Evolutionary conservation across 2,888 invertebrate genomes (phyloP).

Genomic region (Apamea anceps): DNA sequence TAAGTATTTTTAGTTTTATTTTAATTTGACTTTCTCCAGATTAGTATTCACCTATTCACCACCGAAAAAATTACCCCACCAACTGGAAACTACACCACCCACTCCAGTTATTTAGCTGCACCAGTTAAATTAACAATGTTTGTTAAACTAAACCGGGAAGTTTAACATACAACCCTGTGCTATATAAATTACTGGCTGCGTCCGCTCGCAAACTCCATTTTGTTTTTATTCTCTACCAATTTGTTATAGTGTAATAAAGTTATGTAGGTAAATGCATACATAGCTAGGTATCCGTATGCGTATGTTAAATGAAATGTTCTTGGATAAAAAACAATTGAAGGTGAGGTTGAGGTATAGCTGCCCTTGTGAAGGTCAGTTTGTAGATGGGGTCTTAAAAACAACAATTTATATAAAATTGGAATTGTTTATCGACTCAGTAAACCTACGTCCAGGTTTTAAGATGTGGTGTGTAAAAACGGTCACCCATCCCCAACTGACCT

Average conservation of each 20-base stretch:
- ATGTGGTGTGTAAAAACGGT: no score
- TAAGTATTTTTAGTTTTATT: no score
- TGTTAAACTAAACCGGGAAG: constrained; percentile 51
- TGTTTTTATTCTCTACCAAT: constrained; percentile 47
- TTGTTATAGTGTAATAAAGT: constrained; percentile 38
- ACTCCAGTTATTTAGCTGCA: constrained; percentile 41
- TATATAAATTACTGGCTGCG: constrained; percentile 50
- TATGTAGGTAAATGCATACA: constrained; percentile 6
- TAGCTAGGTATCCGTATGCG: not conserved
- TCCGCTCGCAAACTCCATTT: constrained; percentile 15
- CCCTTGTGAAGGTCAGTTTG: not conserved
- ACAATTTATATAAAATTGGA: no score
- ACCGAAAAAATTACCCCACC: not conserved
- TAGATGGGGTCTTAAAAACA: no score
- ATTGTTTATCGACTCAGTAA: no score
- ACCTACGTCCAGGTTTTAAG: no score
- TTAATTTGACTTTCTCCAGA: no score
- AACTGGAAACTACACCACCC: constrained; percentile 12
- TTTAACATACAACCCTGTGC: constrained; percentile 50
- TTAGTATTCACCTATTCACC: not conserved
- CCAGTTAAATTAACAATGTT: constrained; percentile 62
- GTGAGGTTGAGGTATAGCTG: no score
- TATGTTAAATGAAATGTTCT: not conserved
- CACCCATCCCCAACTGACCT: no score
- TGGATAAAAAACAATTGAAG: not conserved